These are phyloP conservation scores for Corythucha ciliata DNA, from an alignment of 2,888 invertebrate genomes.

Conservation along the genomic window DNA sequence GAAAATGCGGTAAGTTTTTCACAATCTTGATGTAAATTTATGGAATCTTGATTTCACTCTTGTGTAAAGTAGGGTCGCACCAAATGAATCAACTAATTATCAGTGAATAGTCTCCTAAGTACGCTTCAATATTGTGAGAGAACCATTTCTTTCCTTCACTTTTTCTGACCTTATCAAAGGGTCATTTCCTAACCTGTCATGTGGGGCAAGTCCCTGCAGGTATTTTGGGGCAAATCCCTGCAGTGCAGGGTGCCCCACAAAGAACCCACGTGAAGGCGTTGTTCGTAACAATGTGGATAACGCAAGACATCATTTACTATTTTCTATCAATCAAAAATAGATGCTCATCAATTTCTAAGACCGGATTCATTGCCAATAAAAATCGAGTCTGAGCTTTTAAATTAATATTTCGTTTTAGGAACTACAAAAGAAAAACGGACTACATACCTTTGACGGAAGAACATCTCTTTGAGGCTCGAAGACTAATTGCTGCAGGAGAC, in stretches of 20 bases:
- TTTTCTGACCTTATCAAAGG: conserved; percentile 4
- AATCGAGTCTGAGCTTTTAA: background rate
- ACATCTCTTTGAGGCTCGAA: conserved; percentile 3
- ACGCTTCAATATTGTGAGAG: conserved; percentile 12
- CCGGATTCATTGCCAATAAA: background rate
- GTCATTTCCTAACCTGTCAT: conserved; percentile 7
- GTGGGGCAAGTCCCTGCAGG: conserved; percentile 16
- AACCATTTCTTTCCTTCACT: background rate
- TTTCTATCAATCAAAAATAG: background rate
- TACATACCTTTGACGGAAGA: conserved; percentile 10
- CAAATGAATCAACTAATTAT: no score
- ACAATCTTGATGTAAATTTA: conserved; percentile 7
- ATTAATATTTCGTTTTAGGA: conserved; percentile 7
- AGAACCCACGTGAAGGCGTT: background rate
- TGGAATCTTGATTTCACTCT: conserved; percentile 8
- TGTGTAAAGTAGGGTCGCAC: conserved; percentile 7
- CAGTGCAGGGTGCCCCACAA: background rate
- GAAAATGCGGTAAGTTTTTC: conserved; percentile 15
- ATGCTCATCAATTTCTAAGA: background rate
- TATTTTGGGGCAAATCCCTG: conserved; percentile 2
- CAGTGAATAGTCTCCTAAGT: background rate
- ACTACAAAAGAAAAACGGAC: conserved; percentile 4
- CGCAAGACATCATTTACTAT: conserved; percentile 2
- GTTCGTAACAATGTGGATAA: conserved; percentile 1
- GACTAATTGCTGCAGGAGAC: conserved; percentile 1